Percentiles rank a stretch among this genome's conserved stretches.
phyloP scores from a whole-genome alignment of 2,113 vertebrate genomes.

The Arothron firmamentum region DNA sequence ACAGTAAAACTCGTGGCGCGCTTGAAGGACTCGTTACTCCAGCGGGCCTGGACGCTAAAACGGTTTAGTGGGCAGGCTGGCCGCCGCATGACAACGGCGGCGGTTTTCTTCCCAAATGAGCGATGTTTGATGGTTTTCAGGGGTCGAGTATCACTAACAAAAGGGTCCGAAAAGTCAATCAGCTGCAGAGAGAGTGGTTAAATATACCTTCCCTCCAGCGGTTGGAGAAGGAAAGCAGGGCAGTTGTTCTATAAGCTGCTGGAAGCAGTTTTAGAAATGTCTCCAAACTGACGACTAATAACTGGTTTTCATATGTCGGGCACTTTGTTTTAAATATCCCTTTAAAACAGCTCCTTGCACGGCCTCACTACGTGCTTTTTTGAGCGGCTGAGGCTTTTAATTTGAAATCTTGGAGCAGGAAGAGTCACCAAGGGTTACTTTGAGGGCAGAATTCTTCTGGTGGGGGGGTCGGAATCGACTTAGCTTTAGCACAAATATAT shows the following conservation, averaged over 20 bases:
- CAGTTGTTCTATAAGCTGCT: background rate
- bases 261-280: background rate
- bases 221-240: background rate
- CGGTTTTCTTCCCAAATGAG: slow-evolving; percentile 13
- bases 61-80: slow-evolving; percentile 10
- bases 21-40: background rate
- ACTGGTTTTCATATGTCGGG: too few relatives aligned
- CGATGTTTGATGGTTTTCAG: slow-evolving; percentile 19
- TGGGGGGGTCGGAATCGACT: too few relatives aligned
- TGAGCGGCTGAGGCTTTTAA: too few relatives aligned
- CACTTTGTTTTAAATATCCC: background rate
- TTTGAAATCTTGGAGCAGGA: too few relatives aligned
- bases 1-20: background rate
- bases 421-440: too few relatives aligned
- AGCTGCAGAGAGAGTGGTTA: background rate
- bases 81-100: slow-evolving; percentile 2
- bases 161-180: slow-evolving; percentile 15
- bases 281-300: too few relatives aligned
- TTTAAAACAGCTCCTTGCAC: background rate
- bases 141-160: slow-evolving; percentile 9
- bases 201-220: background rate
- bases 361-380: too few relatives aligned
- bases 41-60: slow-evolving; percentile 3
- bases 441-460: too few relatives aligned
- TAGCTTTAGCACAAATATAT: too few relatives aligned